These are phyloP conservation scores for Physeter macrocephalus DNA, from an alignment of 2,113 vertebrate species.

Conservation along the genomic window DNA sequence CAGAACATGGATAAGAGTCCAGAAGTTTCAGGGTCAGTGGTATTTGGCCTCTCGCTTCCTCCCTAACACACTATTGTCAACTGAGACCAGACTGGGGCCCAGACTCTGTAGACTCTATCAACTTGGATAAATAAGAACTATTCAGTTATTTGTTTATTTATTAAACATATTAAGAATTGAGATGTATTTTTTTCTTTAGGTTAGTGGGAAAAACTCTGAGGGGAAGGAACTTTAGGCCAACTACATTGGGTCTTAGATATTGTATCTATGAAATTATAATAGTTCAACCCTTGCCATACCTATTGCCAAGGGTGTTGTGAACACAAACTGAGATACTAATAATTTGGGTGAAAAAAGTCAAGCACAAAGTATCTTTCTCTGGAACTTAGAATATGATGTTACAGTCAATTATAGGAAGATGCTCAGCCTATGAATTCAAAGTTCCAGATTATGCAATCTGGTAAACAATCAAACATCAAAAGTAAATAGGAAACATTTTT, in stretches of 20 bases:
- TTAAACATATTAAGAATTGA: neutral
- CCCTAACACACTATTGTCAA: neutral
- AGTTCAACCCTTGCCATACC: neutral
- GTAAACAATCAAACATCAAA: conserved; percentile 52
- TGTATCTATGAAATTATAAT: neutral
- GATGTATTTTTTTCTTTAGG: neutral
- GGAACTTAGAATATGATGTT: neutral
- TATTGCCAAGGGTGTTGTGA: neutral
- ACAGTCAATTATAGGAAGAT: neutral
- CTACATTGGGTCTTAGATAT: neutral
- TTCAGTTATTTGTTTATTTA: neutral
- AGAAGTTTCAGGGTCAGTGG: neutral
- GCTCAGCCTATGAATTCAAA: neutral
- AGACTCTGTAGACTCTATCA: neutral
- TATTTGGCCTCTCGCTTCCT: neutral
- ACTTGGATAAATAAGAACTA: neutral
- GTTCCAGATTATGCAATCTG: neutral
- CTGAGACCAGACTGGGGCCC: neutral
- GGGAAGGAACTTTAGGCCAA: neutral
- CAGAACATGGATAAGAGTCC: neutral
- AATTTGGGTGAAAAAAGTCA: neutral
- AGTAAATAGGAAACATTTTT: conserved; percentile 58
- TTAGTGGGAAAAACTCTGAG: neutral
- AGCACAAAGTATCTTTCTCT: neutral
- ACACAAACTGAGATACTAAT: neutral